Conservation (phyloP, 2,888 invertebrate genomes). For the Andrena praecox region DNA sequence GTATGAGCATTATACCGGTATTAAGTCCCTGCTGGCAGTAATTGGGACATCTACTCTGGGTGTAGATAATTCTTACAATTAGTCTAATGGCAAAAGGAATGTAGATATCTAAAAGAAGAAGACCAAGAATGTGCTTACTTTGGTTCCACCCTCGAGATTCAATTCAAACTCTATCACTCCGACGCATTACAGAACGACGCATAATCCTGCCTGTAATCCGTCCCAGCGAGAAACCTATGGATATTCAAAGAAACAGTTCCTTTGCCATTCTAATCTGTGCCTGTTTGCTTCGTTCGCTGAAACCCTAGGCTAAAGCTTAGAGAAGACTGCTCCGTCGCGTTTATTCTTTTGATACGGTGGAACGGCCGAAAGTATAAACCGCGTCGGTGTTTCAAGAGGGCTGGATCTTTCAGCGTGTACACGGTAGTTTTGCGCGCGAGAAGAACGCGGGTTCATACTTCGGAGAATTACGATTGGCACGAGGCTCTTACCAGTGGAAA, state of each 20-base stretch:
- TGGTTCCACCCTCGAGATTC: slow-evolving; percentile 16
- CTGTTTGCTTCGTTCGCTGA: neutral
- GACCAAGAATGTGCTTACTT: slow-evolving; percentile 24
- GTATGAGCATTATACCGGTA: no score
- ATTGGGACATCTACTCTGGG: no score
- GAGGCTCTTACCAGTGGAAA: slow-evolving; percentile 24
- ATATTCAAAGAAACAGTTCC: no score
- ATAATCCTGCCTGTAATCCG: slow-evolving; percentile 32
- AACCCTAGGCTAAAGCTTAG: neutral
- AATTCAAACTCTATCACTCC: slow-evolving; percentile 36
- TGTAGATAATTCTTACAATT: no score
- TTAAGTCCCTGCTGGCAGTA: no score
- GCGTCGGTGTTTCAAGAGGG: neutral
- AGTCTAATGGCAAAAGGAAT: no score
- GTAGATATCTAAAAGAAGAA: neutral
- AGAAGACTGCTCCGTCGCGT: neutral
- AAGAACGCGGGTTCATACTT: slow-evolving; percentile 7
- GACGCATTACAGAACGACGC: neutral
- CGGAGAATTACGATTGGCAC: slow-evolving; percentile 48
- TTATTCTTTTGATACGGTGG: slow-evolving; percentile 3
- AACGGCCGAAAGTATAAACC: neutral
- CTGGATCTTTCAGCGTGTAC: neutral
- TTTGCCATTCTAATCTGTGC: no score
- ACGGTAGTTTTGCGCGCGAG: neutral
- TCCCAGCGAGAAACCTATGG: neutral